Conservation (phyloP, 1,140 invertebrate genomes). For the Lethocerus indicus region DNA sequence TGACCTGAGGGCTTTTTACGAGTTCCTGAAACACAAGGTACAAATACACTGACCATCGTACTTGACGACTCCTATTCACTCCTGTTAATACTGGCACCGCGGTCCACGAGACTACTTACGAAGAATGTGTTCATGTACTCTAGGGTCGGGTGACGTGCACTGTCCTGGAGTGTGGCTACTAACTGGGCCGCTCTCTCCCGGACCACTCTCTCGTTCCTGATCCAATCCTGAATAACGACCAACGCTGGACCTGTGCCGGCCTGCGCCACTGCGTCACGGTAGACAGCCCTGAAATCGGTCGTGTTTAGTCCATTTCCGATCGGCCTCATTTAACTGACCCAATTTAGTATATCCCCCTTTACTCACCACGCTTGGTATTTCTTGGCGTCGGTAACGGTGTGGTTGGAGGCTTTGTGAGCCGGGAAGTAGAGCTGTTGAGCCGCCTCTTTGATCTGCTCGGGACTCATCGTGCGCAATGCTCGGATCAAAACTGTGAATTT, state of each 20-base stretch:
- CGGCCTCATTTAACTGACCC: not conserved
- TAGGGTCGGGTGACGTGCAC: constrained; percentile 37
- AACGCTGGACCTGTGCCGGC: constrained; percentile 45
- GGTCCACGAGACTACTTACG: constrained; percentile 27
- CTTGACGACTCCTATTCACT: no score
- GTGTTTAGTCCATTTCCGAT: not conserved
- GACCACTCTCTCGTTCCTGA: constrained; percentile 32
- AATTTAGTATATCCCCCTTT: not conserved
- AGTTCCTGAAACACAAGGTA: constrained; percentile 11
- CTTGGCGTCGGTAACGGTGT: not conserved
- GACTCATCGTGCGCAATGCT: constrained; percentile 36
- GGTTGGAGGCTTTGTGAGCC: constrained; percentile 20
- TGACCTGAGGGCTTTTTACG: constrained; percentile 22
- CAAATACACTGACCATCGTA: no score
- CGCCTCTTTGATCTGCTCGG: constrained; percentile 31
- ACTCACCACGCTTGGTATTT: constrained; percentile 13
- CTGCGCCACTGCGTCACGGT: constrained; percentile 39
- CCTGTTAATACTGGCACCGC: no score
- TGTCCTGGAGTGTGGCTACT: constrained; percentile 28
- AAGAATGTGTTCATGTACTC: constrained; percentile 37
- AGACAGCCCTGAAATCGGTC: constrained; percentile 26
- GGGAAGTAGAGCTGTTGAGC: constrained; percentile 26
- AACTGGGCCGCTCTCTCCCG: constrained; percentile 33
- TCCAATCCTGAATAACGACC: constrained; percentile 35
- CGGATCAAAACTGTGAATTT: constrained; percentile 38